phyloP scores from a whole-genome alignment of 2,888 invertebrate genomes.

The Eupeodes luniger region DNA sequence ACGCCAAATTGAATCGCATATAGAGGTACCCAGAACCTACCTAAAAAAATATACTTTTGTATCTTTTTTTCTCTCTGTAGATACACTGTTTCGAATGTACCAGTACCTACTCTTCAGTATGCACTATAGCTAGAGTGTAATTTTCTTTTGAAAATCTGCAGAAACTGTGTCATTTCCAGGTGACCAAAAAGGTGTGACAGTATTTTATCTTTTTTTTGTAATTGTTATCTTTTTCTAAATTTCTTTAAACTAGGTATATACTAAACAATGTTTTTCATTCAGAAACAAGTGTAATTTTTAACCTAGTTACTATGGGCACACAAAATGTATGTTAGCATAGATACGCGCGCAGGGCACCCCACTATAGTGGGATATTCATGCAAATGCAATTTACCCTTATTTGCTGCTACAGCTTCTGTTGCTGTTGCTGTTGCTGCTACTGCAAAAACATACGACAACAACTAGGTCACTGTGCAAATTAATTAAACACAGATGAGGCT shows the following conservation, averaged over 20 bases:
- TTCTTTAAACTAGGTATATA: not conserved
- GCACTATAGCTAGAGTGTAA: conserved; percentile 1
- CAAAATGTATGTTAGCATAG: conserved; percentile 28
- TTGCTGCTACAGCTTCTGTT: conserved; percentile 5
- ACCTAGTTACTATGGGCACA: conserved; percentile 64
- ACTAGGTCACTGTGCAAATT: conserved; percentile 74
- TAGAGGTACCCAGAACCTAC: not conserved
- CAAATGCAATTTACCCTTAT: conserved; percentile 72
- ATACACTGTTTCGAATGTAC: not conserved
- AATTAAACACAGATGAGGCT: conserved; percentile 74
- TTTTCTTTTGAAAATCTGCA: conserved; percentile 31
- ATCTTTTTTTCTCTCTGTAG: not conserved
- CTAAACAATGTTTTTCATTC: conserved; percentile 65
- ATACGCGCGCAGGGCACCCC: conserved; percentile 32
- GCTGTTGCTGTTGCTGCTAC: not conserved
- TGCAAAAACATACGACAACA: conserved; percentile 52
- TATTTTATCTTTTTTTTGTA: conserved; percentile 1
- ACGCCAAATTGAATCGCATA: conserved; percentile 57
- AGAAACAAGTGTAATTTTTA: conserved; percentile 72
- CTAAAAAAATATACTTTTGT: conserved; percentile 20
- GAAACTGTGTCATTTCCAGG: conserved; percentile 67
- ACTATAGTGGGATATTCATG: conserved; percentile 36
- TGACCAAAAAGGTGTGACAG: conserved; percentile 61
- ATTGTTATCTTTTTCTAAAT: not conserved
- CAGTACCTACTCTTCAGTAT: conserved; percentile 12